Base-by-base conservation (phyloP, 1,140 invertebrate species). In the Leptinotarsa undecemlineata region DNA sequence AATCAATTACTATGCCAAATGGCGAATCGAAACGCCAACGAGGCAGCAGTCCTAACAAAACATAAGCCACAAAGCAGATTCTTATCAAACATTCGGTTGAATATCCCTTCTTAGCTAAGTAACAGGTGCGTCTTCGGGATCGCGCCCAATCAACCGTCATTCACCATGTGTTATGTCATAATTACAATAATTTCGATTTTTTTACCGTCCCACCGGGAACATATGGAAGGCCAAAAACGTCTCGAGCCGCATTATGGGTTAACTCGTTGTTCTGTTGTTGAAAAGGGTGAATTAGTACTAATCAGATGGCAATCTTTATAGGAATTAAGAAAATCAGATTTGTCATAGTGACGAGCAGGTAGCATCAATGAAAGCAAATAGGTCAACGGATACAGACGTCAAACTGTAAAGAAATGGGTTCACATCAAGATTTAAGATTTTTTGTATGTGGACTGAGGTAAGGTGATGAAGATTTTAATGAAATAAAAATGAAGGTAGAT, bases 151-250 rank as follows among this genome's bases (percentile, higher is more conserved):
- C 74, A 80, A 20, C 71, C 67, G 70, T 63, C 78, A 78, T 81
- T n/a, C 26, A 73, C 78, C 80, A 76, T 80, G 78, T 80, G 80
- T 77, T 81, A 81, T 73, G 76, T 81, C 78, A 81, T 81, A 81
- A 81, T 81, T 80, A 81, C 78, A 80, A 79, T 81, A 81, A 81
- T 81, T 80, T 77, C 60, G 66, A 75, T 78, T 78, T 80, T 78
- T 75, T 79, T 78, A 23, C 66, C 73, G 63, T 74, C 71, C 51
- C 70, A 75, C 76, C 68, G 77, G 74, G 72, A 79, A 71, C 80
- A 81, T 81, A 81, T 81, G 80, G 74, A 78, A 71, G 48, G 75
- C 77, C 77, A 60, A 69, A 74, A 70, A 17, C 15, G 15, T 48
- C n/a, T 57, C 47, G 47, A 21, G 33, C n/a, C 63, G 51, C n/a